Base-by-base conservation (phyloP, 2,888 invertebrate genomes). In the Gortyna flavago region DNA sequence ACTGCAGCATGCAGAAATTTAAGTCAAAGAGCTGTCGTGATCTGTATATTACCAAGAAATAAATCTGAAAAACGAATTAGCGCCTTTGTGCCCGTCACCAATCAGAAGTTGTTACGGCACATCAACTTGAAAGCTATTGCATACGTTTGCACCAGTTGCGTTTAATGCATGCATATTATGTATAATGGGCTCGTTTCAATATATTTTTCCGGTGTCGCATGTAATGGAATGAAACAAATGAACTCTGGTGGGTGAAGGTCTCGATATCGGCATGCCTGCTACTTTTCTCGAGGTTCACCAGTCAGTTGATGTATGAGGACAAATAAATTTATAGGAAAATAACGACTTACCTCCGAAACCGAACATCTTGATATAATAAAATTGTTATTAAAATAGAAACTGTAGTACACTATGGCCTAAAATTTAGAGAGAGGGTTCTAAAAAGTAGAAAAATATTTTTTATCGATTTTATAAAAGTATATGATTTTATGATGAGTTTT, bases 401-500 rank as follows among this genome's bases (percentile, higher is more conserved):
- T 72, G 68, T 48, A 77, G 38, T 9, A 41, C 70, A 35, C 35
- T 59, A 70, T 67, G 72, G 68, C 74, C 54, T 71, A 71, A 61
- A 67, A 84, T 80, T 87, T 85, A 62, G 59, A 66, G 75, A 41
- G 13, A 29, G 57, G 64, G 72, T 78, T 79, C 66, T 72, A 79
- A 79, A 75, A 35, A 2, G 67, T 51, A 78, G 65, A 69, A 7
- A 21, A 7, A 25, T 67, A 32, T 74, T 89, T 86, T 88, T 89
- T 87, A 75, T 72, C 18, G 32, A 61, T 89, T 87, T 87, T 83
- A 64, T 77, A 66, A 57, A 77, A 73, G 73, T 85, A 78, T 78
- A 83, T 85, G 75, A 77, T 89, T 83, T 87, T 85, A 82, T 83
- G 61, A 84, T 80, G 79, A 85, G 83, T 87, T 87, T 87, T 89